phyloP scores from a whole-genome alignment of 1,140 invertebrate species.

The Watersipora subatra region DNA sequence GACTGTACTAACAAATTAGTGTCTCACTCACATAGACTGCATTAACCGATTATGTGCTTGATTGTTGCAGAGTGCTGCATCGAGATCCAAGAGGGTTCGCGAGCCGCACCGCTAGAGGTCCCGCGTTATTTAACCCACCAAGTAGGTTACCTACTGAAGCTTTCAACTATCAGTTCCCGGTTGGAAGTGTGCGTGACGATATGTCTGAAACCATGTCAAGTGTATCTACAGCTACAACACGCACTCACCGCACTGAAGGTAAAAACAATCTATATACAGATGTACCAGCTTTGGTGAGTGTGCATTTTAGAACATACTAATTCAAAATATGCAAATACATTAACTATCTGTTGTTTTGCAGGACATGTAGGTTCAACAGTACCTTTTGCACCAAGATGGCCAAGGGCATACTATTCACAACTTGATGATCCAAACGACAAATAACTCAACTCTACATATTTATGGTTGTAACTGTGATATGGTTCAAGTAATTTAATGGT shows the following conservation, averaged over 20 bases:
- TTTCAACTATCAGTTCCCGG: background rate
- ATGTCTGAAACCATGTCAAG: background rate
- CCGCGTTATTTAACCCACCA: background rate
- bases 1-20: too few relatives aligned
- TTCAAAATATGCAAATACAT: too few relatives aligned
- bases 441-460: too few relatives aligned
- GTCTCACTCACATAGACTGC: too few relatives aligned
- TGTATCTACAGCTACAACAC: background rate
- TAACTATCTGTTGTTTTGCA: background rate
- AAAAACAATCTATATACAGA: too few relatives aligned
- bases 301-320: too few relatives aligned
- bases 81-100: background rate
- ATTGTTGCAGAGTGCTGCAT: background rate
- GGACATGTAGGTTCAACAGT: background rate
- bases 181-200: background rate
- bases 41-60: too few relatives aligned
- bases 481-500: too few relatives aligned
- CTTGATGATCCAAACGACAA: background rate
- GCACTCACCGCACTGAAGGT: background rate
- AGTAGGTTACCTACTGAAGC: background rate
- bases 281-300: too few relatives aligned
- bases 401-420: background rate
- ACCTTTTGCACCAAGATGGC: background rate
- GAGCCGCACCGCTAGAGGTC: background rate
- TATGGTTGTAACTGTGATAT: too few relatives aligned